Evolutionary conservation across 2,797 vertebrate species (phyloP).

Genomic region (Toxotes lorentzi): DNA sequence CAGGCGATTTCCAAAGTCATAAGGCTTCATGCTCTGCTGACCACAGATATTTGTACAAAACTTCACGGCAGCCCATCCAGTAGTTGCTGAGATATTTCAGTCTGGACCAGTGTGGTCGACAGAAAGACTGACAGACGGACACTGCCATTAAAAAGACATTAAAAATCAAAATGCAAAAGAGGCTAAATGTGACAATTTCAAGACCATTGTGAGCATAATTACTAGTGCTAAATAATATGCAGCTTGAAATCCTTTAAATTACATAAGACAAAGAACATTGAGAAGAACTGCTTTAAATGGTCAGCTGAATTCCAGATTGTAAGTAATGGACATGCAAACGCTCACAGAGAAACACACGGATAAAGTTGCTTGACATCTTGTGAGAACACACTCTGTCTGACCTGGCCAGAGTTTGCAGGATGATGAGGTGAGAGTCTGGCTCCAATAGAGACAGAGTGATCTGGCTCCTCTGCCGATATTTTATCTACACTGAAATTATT

Average conservation of each 20-base stretch:
- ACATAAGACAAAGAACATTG: background rate
- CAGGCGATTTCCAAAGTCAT: background rate
- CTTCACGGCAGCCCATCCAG: background rate
- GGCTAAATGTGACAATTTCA: background rate
- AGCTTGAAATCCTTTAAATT: background rate
- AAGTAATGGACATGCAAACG: background rate
- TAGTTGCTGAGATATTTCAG: background rate
- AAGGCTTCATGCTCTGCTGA: background rate
- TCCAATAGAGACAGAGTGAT: slow-evolving; percentile 34
- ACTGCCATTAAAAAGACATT: background rate
- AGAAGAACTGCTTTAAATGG: background rate
- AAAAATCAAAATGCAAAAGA: no score
- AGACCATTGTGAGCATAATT: background rate
- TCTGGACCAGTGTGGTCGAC: background rate
- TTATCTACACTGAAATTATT: slow-evolving; percentile 75
- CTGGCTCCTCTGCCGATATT: slow-evolving; percentile 59
- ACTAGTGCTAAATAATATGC: background rate
- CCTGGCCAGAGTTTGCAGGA: slow-evolving; percentile 11
- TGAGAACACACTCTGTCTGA: slow-evolving; percentile 42
- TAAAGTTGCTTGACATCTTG: slow-evolving; percentile 36
- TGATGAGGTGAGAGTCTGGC: slow-evolving; percentile 22
- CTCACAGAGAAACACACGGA: background rate
- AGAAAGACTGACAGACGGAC: background rate
- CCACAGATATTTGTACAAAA: background rate
- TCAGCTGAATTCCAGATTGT: background rate